Evolutionary conservation across 2,888 invertebrate genomes (phyloP), one percentile per base, ranked within the genome.

Genomic region (Epinotia brunnichana): DNA sequence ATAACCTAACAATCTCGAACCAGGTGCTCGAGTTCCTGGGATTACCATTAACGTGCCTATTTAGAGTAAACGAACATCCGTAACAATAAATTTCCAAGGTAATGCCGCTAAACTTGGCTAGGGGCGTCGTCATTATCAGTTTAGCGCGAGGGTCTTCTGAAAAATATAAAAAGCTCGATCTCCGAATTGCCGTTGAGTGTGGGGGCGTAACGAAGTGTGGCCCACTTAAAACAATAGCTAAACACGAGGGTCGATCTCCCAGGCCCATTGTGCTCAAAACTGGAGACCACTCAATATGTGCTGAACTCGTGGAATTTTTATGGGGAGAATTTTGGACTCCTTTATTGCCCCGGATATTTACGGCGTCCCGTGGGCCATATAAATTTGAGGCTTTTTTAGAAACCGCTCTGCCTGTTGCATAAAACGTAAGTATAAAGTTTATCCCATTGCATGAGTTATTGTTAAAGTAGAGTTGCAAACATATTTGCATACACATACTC

Each of bases 201-300:
- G 80, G 88, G 90, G 90, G 91, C 85, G 92, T 91, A 91, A 92
- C 91, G 89, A 92, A 93, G 91, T 89, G 90, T 87, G 85, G 84
- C 84, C 86, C 89, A 91, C 91, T 92, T 93, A 91, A 93, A 93
- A 93, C 93, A 92, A 93, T 92, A 91, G 92, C 92, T 84, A 88
- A 92, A 91, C 88, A 87, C 87, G 82, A 87, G 91, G 90, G 91
- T 86, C 83, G 88, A 84, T 84, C 85, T 86, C 80, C 76, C 77
- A 76, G 79, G 79, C 86, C 89, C 85, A 87, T 73, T 73, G 73
- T 89, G 85, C 90, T 90, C 87, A 86, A 83, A 86, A 86, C 84
- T 80, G 79, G 83, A 88, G 87, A 87, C 86, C 90, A 89, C 92
- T 92, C 89, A 85, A 91, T 90, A 90, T 88, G 85, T 90, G 92